phyloP scores from a whole-genome alignment of 2,113 vertebrate genomes.

The Otis tarda region DNA sequence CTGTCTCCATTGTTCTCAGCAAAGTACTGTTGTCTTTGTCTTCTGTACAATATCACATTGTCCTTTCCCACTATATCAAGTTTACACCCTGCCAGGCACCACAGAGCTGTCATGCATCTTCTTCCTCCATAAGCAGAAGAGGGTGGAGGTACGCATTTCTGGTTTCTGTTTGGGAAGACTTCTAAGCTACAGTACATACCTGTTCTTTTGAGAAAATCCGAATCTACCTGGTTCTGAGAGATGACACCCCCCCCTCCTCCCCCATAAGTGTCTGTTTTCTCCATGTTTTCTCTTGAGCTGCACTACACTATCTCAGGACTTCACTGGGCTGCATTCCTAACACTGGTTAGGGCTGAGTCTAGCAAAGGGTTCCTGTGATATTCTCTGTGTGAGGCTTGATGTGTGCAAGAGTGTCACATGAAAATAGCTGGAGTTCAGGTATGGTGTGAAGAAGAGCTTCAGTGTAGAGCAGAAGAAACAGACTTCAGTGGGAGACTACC shows the following conservation, averaged over 20 bases:
- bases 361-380: background rate
- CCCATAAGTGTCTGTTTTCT: background rate
- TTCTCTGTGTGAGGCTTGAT: background rate
- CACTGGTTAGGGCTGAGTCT: background rate
- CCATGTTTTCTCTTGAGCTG: background rate
- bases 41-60: background rate
- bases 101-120: background rate
- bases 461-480: background rate
- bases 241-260: too few species aligned
- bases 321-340: background rate
- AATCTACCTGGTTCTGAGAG: background rate
- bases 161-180: background rate
- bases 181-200: background rate
- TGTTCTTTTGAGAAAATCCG: background rate
- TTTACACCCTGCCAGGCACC: background rate
- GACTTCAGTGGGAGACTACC: background rate
- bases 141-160: background rate
- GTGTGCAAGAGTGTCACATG: background rate
- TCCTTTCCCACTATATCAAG: background rate
- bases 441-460: background rate
- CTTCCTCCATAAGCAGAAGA: background rate
- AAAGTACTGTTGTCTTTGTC: background rate
- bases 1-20: background rate
- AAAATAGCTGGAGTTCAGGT: background rate
- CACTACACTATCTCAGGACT: background rate